These are phyloP conservation scores for Melipona beecheii DNA, from an alignment of 2,888 invertebrate species.

Conservation along the genomic window DNA sequence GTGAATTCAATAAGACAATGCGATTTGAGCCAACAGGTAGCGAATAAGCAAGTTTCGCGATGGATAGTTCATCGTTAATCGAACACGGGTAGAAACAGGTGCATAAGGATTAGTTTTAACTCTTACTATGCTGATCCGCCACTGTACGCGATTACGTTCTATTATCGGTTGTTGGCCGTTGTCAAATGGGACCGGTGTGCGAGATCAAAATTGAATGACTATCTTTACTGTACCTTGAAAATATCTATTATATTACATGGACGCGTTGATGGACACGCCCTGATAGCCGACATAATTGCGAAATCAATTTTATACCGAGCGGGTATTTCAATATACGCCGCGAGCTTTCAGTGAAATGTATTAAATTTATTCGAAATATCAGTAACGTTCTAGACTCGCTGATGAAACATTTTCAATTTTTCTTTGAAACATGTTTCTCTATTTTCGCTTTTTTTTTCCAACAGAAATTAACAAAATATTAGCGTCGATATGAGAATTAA, in stretches of 20 bases:
- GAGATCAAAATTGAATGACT: constrained; percentile 40
- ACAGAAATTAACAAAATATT: not conserved
- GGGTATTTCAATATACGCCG: not conserved
- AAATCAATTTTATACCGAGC: constrained; percentile 18
- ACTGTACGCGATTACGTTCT: constrained; percentile 65
- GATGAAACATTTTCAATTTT: not conserved
- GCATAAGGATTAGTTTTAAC: constrained; percentile 69
- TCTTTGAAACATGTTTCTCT: not conserved
- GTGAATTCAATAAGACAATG: constrained; percentile 31
- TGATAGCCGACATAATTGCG: not conserved
- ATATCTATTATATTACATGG: constrained; percentile 6
- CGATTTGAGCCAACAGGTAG: constrained; percentile 72
- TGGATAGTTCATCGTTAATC: constrained; percentile 76
- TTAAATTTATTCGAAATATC: not conserved
- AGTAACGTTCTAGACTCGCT: not conserved
- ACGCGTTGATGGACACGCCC: not conserved
- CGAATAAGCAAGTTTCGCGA: constrained; percentile 59
- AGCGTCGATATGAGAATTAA: too few relatives aligned
- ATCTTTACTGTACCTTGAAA: constrained; percentile 24
- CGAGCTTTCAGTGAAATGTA: not conserved
- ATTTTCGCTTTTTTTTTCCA: too few relatives aligned
- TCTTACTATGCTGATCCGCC: constrained; percentile 60
- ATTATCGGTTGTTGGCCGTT: constrained; percentile 66
- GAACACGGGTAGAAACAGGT: constrained; percentile 75
- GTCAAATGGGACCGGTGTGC: constrained; percentile 51